phyloP scores from a whole-genome alignment of 1,140 invertebrate species.

The Pseudomyrmex cubaensis region DNA sequence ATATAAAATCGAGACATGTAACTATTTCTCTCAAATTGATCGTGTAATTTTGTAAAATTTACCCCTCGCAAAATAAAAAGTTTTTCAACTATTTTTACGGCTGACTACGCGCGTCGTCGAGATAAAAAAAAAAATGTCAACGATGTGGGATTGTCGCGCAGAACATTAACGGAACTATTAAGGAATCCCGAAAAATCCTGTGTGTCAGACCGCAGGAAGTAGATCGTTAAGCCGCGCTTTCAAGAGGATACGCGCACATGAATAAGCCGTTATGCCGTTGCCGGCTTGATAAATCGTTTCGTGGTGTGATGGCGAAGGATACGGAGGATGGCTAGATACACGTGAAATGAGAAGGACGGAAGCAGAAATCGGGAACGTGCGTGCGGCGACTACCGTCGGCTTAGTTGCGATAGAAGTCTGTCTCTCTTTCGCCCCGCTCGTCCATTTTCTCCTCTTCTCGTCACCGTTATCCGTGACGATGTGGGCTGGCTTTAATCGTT shows the following conservation, averaged over 20 bases:
- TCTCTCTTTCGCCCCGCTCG: slow-evolving; percentile 11
- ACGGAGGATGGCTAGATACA: slow-evolving; percentile 14
- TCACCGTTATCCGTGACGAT: slow-evolving; percentile 64
- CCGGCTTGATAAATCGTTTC: slow-evolving; percentile 81
- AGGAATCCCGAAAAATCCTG: slow-evolving; percentile 72
- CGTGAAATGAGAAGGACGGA: background rate
- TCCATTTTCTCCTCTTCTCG: slow-evolving; percentile 66
- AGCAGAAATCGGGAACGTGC: slow-evolving; percentile 71
- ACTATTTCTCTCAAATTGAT: no score
- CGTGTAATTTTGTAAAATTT: background rate
- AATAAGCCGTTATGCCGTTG: slow-evolving; percentile 81
- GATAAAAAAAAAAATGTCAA: slow-evolving; percentile 27
- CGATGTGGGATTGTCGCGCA: slow-evolving; percentile 29
- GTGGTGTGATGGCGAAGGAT: slow-evolving; percentile 11
- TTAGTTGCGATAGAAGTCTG: slow-evolving; percentile 73
- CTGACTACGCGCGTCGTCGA: background rate
- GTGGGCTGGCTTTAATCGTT: slow-evolving; percentile 76
- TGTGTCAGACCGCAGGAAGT: slow-evolving; percentile 62
- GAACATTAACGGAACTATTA: slow-evolving; percentile 65
- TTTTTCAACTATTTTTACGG: slow-evolving; percentile 3
- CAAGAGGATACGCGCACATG: slow-evolving; percentile 77
- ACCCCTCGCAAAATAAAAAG: background rate
- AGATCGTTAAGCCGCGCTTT: slow-evolving; percentile 77
- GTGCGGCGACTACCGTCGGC: slow-evolving; percentile 69
- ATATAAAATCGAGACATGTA: no score